Evolutionary conservation across 2,888 invertebrate species (phyloP).

Genomic region (Cephalotes varians): DNA sequence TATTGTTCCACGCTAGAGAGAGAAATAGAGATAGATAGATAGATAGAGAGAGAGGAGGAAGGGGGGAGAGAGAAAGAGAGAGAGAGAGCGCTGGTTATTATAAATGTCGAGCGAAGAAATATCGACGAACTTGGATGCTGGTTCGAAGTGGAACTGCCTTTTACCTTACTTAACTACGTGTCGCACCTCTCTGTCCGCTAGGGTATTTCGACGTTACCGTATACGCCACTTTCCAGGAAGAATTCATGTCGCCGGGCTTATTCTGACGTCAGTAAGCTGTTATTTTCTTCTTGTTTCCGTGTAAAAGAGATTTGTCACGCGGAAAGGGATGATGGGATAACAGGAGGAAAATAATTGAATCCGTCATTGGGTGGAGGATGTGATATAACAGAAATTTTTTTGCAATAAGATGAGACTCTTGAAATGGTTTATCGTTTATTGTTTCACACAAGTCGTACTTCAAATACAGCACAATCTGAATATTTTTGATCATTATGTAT

Average conservation of each 20-base stretch:
- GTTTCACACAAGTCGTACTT: not conserved
- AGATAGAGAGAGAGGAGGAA: not conserved
- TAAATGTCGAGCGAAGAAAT: constrained; percentile 61
- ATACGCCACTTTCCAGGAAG: constrained; percentile 16
- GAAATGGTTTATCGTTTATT: constrained; percentile 3
- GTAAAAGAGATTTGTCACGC: constrained; percentile 31
- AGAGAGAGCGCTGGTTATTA: constrained; percentile 58
- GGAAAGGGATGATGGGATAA: constrained; percentile 12
- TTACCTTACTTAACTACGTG: constrained; percentile 52
- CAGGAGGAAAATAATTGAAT: constrained; percentile 37
- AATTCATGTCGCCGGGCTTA: constrained; percentile 42
- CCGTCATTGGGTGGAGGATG: constrained; percentile 12
- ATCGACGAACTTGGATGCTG: constrained; percentile 62
- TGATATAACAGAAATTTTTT: constrained; percentile 13
- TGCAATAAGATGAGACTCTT: not conserved
- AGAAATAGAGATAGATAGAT: not conserved
- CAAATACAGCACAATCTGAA: not conserved
- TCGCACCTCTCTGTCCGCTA: constrained; percentile 20
- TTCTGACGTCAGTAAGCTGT: constrained; percentile 41
- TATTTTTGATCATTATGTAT: not conserved
- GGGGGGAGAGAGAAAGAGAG: not conserved
- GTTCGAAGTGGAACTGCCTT: constrained; percentile 35
- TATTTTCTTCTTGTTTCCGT: constrained; percentile 7
- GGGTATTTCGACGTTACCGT: constrained; percentile 30
- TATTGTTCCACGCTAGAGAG: constrained; percentile 58